These are phyloP conservation scores for Bostrychus sinensis DNA, from an alignment of 2,113 vertebrate species.

Conservation along the genomic window DNA sequence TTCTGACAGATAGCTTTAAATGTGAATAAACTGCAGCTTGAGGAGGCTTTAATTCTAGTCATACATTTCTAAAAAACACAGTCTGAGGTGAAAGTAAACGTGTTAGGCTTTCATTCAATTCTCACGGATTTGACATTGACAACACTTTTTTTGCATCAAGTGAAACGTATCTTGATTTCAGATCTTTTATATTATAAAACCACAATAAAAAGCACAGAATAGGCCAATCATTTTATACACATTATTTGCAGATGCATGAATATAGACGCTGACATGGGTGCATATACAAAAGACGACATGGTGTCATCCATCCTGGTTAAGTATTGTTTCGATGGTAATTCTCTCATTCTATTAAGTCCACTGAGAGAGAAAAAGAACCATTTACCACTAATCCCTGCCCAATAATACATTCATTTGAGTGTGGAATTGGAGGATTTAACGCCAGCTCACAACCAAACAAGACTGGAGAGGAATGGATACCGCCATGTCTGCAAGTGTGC, in stretches of 20 bases:
- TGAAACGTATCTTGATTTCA: neutral
- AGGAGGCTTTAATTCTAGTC: constrained; percentile 14
- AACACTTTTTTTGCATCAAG: neutral
- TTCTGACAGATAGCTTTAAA: too few species aligned
- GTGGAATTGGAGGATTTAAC: constrained; percentile 64
- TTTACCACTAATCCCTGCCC: constrained; percentile 66
- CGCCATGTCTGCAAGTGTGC: constrained; percentile 17
- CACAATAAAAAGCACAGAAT: neutral
- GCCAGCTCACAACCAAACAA: constrained; percentile 59
- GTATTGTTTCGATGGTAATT: constrained; percentile 51
- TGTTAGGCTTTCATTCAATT: constrained; percentile 16
- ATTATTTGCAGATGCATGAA: constrained; percentile 4
- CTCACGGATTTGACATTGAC: constrained; percentile 5
- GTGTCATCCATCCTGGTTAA: constrained; percentile 41
- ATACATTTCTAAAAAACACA: neutral
- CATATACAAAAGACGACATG: constrained; percentile 18
- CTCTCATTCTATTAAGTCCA: constrained; percentile 54
- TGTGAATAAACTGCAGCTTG: neutral
- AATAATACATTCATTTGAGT: constrained; percentile 61
- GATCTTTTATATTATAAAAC: neutral
- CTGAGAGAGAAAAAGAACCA: constrained; percentile 53
- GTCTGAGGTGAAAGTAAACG: constrained; percentile 11
- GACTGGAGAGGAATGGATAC: constrained; percentile 44
- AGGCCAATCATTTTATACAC: too few species aligned
- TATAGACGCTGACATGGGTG: constrained; percentile 22